Percentiles rank a stretch among this genome's conserved stretches.
phyloP scores from a whole-genome alignment of 1,140 invertebrate species.

The Eumeta japonica region DNA sequence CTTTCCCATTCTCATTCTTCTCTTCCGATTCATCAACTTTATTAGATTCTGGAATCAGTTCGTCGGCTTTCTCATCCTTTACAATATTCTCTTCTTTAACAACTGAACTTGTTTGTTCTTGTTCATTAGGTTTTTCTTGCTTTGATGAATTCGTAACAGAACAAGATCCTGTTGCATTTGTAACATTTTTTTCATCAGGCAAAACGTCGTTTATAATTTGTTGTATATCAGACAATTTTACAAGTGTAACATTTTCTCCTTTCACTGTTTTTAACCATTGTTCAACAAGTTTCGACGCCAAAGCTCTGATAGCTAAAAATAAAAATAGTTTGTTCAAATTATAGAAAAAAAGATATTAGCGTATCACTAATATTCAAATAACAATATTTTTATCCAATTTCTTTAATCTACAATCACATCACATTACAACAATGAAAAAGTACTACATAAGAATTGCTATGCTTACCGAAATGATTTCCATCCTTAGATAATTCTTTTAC shows the following conservation, averaged over 20 bases:
- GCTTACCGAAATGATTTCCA: slow-evolving; percentile 73
- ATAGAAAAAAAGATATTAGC: background rate
- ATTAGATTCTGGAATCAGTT: slow-evolving; percentile 1
- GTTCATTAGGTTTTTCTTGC: slow-evolving; percentile 9
- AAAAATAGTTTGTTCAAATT: slow-evolving; percentile 20
- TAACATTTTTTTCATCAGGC: slow-evolving; percentile 4
- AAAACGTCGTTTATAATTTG: slow-evolving; percentile 24
- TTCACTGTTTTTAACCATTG: slow-evolving; percentile 88
- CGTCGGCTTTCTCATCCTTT: slow-evolving; percentile 4
- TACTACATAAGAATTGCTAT: too few relatives aligned
- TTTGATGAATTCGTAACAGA: background rate
- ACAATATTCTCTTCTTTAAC: slow-evolving; percentile 4
- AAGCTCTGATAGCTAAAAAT: slow-evolving; percentile 65
- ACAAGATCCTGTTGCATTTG: too few relatives aligned
- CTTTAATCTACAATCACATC: too few relatives aligned
- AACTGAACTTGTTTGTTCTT: slow-evolving; percentile 1
- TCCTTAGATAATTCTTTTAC: slow-evolving; percentile 87
- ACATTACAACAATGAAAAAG: too few relatives aligned
- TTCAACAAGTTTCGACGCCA: slow-evolving; percentile 81
- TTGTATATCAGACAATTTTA: slow-evolving; percentile 34
- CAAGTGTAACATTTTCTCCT: slow-evolving; percentile 56
- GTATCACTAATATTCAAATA: slow-evolving; percentile 7
- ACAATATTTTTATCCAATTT: slow-evolving; percentile 6
- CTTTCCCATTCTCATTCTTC: slow-evolving; percentile 19
- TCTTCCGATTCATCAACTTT: slow-evolving; percentile 12